A percentile compares a stretch with the other conserved stretches of the same genome.
These are phyloP conservation scores for Tragelaphus scriptus DNA, from an alignment of 2,113 vertebrate genomes.

Conservation along the genomic window DNA sequence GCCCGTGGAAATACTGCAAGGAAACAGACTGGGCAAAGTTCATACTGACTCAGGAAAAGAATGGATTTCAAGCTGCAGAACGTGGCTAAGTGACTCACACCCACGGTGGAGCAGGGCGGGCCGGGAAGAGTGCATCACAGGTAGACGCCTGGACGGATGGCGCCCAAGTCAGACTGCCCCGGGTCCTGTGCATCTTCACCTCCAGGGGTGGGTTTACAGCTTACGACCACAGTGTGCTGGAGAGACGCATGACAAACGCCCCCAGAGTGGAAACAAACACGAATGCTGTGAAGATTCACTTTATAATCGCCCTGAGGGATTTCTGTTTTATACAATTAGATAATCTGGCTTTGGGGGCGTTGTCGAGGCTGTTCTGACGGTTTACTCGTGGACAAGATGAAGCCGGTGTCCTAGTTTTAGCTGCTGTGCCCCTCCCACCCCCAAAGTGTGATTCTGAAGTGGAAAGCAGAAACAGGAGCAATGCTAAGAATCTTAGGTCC, in stretches of 20 bases:
- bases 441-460: background rate
- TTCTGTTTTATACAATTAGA: background rate
- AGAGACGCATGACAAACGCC: background rate
- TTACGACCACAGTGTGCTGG: rapidly evolving
- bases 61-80: background rate
- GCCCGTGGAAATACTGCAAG: background rate
- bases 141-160: background rate
- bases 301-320: too few relatives aligned
- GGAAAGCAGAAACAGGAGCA: background rate
- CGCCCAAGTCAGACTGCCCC: rapidly evolving
- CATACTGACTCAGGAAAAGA: background rate
- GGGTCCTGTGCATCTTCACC: rapidly evolving
- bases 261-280: background rate
- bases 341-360: background rate
- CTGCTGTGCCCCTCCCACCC: background rate
- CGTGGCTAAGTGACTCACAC: background rate
- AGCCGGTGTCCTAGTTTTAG: background rate
- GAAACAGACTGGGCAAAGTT: background rate
- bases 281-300: background rate
- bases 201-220: rapidly evolving
- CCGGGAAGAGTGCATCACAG: too few relatives aligned
- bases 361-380: background rate
- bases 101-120: background rate
- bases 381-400: background rate
- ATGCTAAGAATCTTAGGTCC: background rate